phyloP scores from a whole-genome alignment of 2,797 vertebrate species.

The Tamandua tetradactyla region DNA sequence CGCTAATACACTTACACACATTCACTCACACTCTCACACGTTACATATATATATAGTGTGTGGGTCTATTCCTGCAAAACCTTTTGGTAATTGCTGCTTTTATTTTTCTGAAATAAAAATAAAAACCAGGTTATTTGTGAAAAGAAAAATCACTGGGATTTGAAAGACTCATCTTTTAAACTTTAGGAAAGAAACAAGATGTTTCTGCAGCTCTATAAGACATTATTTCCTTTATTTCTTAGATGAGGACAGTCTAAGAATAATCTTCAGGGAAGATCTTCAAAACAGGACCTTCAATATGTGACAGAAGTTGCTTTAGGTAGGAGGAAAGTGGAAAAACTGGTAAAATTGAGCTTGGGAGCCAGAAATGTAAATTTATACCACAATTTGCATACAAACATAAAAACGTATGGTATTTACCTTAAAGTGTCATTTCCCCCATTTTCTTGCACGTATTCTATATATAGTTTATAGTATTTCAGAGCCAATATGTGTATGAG shows the following conservation, averaged over 20 bases:
- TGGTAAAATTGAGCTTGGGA: not conserved
- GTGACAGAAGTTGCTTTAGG: not conserved
- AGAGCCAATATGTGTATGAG: not conserved
- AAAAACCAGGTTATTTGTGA: not conserved
- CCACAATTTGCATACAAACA: not conserved
- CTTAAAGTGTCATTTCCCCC: not conserved
- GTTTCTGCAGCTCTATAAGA: not conserved
- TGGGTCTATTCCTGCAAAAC: not conserved
- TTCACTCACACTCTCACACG: not conserved
- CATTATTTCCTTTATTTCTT: not conserved
- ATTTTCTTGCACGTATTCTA: not conserved
- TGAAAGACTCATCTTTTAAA: not conserved
- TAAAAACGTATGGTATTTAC: not conserved
- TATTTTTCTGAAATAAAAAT: slow-evolving; percentile 38
- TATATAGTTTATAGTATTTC: not conserved
- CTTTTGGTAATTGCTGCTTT: slow-evolving; percentile 18
- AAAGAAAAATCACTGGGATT: not conserved
- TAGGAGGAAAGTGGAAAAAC: not conserved
- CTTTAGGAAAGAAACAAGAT: not conserved
- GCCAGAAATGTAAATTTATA: not conserved
- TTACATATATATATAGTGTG: not conserved
- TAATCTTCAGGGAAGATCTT: not conserved
- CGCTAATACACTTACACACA: not conserved
- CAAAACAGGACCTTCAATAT: not conserved
- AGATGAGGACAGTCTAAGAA: not conserved